A percentile compares a stretch with the other conserved stretches of the same genome.
phyloP scores from a whole-genome alignment of 1,140 invertebrate genomes.

The Drosophila sp. region DNA sequence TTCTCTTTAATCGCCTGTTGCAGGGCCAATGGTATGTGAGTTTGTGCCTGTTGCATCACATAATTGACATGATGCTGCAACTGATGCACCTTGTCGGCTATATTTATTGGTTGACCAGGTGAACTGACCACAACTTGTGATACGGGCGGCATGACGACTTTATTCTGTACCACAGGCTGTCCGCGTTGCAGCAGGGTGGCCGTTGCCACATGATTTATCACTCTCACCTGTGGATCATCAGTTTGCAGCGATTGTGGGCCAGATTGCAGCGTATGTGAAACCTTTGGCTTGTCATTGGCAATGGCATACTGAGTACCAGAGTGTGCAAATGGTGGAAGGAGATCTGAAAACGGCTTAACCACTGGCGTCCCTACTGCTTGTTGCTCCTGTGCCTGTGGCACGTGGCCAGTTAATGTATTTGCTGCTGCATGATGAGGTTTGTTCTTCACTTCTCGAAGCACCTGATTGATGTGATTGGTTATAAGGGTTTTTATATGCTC shows the following conservation, averaged over 20 bases:
- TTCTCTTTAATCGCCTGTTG: conserved; percentile 58
- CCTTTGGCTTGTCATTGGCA: conserved; percentile 45
- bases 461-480: conserved; percentile 72
- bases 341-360: conserved; percentile 57
- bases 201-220: conserved; percentile 64
- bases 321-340: conserved; percentile 65
- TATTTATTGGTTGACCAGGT: conserved; percentile 42
- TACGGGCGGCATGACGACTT: conserved; percentile 59
- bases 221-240: conserved; percentile 50
- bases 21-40: conserved; percentile 61
- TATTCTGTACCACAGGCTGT: conserved; percentile 49
- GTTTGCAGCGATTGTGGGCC: conserved; percentile 48
- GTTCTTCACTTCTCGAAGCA: conserved; percentile 50
- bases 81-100: conserved; percentile 60
- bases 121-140: conserved; percentile 48
- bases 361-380: conserved; percentile 36
- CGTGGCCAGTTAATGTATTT: conserved; percentile 51
- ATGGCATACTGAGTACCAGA: conserved; percentile 37
- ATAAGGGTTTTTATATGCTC: conserved; percentile 59
- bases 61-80: conserved; percentile 64
- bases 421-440: conserved; percentile 23
- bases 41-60: conserved; percentile 68
- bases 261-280: conserved; percentile 54
- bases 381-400: conserved; percentile 37
- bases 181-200: conserved; percentile 52